Evolutionary conservation across 1,140 invertebrate genomes (phyloP), one percentile per base, ranked within the genome.

Genomic region (Microplitis demolitor): DNA sequence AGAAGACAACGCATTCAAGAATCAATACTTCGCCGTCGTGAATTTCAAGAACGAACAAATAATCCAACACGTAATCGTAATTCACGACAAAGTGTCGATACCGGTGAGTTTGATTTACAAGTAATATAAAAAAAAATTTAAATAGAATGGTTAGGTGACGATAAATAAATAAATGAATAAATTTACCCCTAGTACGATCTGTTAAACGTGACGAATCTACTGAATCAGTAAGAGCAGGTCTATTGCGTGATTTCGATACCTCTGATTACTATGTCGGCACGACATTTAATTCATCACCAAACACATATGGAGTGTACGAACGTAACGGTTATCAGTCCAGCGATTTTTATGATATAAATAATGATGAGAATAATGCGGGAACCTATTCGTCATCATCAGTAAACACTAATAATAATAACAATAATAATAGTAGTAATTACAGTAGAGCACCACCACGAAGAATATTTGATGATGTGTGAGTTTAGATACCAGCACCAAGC

Each of bases 381-480:
- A 71, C 24, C 60, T 66, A 31, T 39, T 51, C 82, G 16, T 45
- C 39, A 3, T 86, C 80, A 62, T 76, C 78, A 8, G 77, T 72
- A 14, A 64, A 14, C 37, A 64, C 4, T 37, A 33, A 34, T n/a
- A 24, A 24, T 24, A 24, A 24, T 24, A 14, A 24, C 24, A 64
- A 14, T 64, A 64, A 14, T 37, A 33, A 34, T 37, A 14, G 39
- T 45, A 45, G 39, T 45, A 45, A 45, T 45, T 45, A 45, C 39
- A 45, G 39, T 45, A 45, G 39, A 45, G 88, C 89, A 64, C 93
- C 94, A 0, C 94, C 93, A 0, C 87, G 91, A 74, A 93, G 94
- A 60, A 90, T 97, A 64, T 97, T 97, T 79, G 95, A 97, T 85
- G 95, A 97, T 86, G 92, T 95, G 66, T 93, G 88, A 88, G 76